Evolutionary conservation across 2,797 vertebrate species (phyloP), one percentile per base, ranked within the genome.

Genomic region (Enteromius afrohamiltoni): DNA sequence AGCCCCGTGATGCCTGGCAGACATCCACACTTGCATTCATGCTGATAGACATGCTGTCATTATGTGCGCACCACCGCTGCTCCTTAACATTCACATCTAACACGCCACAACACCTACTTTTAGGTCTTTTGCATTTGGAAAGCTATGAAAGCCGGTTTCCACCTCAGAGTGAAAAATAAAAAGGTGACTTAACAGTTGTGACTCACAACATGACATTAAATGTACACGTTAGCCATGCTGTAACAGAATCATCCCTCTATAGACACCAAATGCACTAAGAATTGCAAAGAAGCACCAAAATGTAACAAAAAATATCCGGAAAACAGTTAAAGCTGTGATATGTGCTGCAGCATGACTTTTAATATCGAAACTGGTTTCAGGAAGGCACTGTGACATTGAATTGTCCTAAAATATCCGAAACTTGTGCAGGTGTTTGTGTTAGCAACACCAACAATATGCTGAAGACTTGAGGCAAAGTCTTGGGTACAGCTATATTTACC

Each of bases 401-500:
- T 37, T 8, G 6, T 60, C 19, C 23, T 49, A 64, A 65, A 58
- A 77, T 31, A n/a, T 69, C 23, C 31, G 11, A 29, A 71, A 60
- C 31, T 6, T 2, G 0, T 65, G 42, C n/a, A 75, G 67, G 58
- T 60, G 51, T 51, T 82, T 83, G 58, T 74, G 21, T 85, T 31
- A 65, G 9, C 8, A 69, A 67, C 47, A 67, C 69, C 83, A 85
- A 82, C 83, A 83, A 80, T 79, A 71, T 82, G 69, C 83, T 75
- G 51, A 77, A 74, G 77, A 79, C 84, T 65, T 82, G 83, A 87
- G 85, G 83, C 78, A 67, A 69, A 82, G 85, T 86, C 84, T 89
- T 80, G 87, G 87, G 89, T 83, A 81, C 79, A 64, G 88, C 92
- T 95, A 94, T 92, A 94, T 94, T 92, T 93, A 94, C 88, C 79